Conservation (phyloP, 2,797 vertebrate genomes). For the Tympanoctomys barrerae region DNA sequence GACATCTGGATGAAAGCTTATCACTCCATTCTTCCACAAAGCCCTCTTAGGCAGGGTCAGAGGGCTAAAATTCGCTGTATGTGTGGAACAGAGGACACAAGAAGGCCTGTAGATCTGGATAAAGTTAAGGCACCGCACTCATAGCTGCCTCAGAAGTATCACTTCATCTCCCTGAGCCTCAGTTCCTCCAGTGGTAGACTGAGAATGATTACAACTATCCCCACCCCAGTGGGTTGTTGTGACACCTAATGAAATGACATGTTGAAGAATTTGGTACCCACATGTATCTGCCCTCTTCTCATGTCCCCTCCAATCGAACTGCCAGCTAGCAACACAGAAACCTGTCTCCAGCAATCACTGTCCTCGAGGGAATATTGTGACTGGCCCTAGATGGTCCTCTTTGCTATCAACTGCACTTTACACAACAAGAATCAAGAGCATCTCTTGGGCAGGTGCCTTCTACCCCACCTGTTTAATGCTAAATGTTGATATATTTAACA, state of each 20-base stretch:
- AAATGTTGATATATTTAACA: not conserved
- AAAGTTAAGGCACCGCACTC: not conserved
- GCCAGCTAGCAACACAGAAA: not conserved
- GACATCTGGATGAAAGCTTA: not conserved
- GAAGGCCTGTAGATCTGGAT: not conserved
- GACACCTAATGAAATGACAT: not conserved
- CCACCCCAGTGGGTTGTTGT: not conserved
- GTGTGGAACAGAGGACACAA: not conserved
- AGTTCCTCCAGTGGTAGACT: not conserved
- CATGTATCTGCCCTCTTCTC: not conserved
- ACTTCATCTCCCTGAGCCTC: not conserved
- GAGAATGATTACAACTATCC: not conserved
- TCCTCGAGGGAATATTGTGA: not conserved
- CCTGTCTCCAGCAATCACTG: not conserved
- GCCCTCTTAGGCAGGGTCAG: not conserved
- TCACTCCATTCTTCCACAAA: not conserved
- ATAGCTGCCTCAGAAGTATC: not conserved
- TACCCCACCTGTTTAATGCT: not conserved
- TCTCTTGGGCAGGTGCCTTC: not conserved
- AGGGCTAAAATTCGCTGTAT: not conserved
- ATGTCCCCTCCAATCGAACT: not conserved
- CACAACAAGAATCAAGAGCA: not conserved
- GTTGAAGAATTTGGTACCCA: not conserved
- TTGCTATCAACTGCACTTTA: not conserved
- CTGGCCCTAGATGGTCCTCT: not conserved